Evolutionary conservation across 2,113 vertebrate genomes (phyloP), one percentile per base, ranked within the genome.

Genomic region (Osmerus mordax): DNA sequence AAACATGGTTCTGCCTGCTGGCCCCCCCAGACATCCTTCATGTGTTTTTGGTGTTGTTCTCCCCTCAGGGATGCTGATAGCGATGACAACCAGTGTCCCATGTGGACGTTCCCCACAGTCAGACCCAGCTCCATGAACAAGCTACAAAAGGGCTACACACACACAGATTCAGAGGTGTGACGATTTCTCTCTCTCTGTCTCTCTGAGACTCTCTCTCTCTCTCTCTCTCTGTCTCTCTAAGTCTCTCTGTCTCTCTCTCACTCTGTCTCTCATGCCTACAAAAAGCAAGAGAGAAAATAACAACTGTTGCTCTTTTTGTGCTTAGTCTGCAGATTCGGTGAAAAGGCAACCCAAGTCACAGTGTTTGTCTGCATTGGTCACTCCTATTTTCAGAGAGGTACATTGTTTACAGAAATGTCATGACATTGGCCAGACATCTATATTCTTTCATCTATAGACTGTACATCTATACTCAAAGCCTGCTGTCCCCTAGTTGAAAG

Each of bases 321-420:
- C 28, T 58, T 78, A 92, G 91, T 87, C 86, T 3, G 81, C 85
- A 15, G 97, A 98, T 72, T 92, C 90, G 0, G 91, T 96, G 87
- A 95, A 97, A 88, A 93, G 96, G 74, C 95, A 97, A 67, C 97
- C 96, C 0, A 94, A 97, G 83, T 98, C 97, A 2, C 94, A 96
- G 62, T 96, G 95, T 84, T 91, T 99, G 80, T 95, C 95, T n/a
- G 94, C 95, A 0, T 91, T 99, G 77, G 94, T 99, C 78, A 94
- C 94, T 16, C 97, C 97, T 0, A 95, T 98, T 80, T 99, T 99
- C 54, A 94, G 94, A 92, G 97, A 99, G 95, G 97, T 98, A 91
- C 90, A 3, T 63, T 36, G 23, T 29, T 5, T 3, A 28, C n/a
- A n/a, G 14, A 41, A 65, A 36, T 28, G 29, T 0, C 63, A 47